phyloP scores from a whole-genome alignment of 2,797 vertebrate genomes.

The Argyrosomus regius region DNA sequence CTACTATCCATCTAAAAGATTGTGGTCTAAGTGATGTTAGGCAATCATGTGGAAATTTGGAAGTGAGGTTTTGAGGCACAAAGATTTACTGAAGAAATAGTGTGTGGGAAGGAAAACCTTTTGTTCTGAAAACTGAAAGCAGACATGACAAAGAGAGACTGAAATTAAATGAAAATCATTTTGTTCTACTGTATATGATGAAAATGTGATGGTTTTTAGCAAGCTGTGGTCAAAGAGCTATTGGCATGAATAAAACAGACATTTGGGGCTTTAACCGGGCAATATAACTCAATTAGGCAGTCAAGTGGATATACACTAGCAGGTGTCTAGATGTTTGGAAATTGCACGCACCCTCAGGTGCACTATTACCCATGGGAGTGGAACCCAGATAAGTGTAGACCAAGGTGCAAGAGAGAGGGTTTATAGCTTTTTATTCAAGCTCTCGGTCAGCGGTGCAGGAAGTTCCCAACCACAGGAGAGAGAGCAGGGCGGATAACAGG shows the following conservation, averaged over 20 bases:
- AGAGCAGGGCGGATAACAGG: slow-evolving; percentile 68
- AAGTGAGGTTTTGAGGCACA: slow-evolving; percentile 40
- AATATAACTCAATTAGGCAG: slow-evolving; percentile 22
- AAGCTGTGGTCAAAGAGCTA: slow-evolving; percentile 7
- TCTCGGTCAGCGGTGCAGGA: slow-evolving; percentile 62
- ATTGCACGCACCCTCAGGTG: slow-evolving; percentile 7
- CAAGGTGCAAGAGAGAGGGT: slow-evolving; percentile 26
- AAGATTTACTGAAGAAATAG: slow-evolving; percentile 27
- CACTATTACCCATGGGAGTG: not conserved
- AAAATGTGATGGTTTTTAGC: slow-evolving; percentile 22
- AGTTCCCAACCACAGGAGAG: slow-evolving; percentile 71
- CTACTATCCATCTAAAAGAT: slow-evolving; percentile 51
- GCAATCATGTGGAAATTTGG: slow-evolving; percentile 35
- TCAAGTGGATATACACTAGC: not conserved
- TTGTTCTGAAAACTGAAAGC: slow-evolving; percentile 26
- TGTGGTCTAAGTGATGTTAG: slow-evolving; percentile 36
- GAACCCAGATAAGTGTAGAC: not conserved
- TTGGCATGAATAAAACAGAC: slow-evolving; percentile 12
- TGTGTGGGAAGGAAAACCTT: slow-evolving; percentile 9
- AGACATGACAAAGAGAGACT: slow-evolving; percentile 16
- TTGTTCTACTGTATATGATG: slow-evolving; percentile 3
- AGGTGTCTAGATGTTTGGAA: slow-evolving; percentile 20
- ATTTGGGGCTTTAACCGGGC: not conserved
- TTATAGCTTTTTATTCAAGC: slow-evolving; percentile 45
- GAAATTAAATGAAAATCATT: slow-evolving; percentile 3